Conservation (phyloP, 1,140 invertebrate genomes). For the Teleogryllus occipitalis region DNA sequence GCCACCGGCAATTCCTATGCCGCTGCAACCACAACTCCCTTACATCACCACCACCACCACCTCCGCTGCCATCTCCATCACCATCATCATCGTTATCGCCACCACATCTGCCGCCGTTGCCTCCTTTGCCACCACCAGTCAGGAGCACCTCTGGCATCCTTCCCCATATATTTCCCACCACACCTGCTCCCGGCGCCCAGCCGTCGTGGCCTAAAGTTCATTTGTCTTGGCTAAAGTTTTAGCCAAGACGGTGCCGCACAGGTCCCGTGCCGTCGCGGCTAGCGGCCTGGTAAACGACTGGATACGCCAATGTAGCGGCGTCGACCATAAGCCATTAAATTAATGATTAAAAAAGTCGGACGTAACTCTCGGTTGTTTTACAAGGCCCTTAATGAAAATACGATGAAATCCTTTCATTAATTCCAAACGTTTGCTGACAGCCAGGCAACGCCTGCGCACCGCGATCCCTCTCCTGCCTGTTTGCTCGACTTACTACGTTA, state of each 20-base stretch:
- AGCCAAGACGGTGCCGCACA: slow-evolving; percentile 8
- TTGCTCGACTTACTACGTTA: neutral
- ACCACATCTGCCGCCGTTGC: too few species aligned
- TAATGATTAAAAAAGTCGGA: neutral
- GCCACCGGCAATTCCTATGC: too few species aligned
- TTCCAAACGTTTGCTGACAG: neutral
- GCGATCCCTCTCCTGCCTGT: neutral
- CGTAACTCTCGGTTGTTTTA: neutral
- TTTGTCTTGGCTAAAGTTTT: slow-evolving; percentile 17
- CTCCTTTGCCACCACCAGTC: too few species aligned
- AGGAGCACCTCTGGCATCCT: neutral
- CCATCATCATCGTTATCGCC: too few species aligned
- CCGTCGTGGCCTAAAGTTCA: slow-evolving; percentile 9
- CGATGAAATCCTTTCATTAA: neutral
- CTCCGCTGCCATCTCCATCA: too few species aligned
- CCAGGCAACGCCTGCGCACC: too few species aligned
- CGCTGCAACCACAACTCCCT: too few species aligned
- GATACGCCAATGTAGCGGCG: neutral
- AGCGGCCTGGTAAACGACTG: slow-evolving; percentile 8
- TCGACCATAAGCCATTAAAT: neutral
- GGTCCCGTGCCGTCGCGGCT: neutral
- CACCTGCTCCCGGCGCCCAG: slow-evolving; percentile 10
- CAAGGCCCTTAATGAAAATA: neutral
- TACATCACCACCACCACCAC: neutral
- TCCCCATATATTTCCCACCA: slow-evolving; percentile 17